Conservation (phyloP, 2,888 invertebrate genomes). For the Biston betularia region DNA sequence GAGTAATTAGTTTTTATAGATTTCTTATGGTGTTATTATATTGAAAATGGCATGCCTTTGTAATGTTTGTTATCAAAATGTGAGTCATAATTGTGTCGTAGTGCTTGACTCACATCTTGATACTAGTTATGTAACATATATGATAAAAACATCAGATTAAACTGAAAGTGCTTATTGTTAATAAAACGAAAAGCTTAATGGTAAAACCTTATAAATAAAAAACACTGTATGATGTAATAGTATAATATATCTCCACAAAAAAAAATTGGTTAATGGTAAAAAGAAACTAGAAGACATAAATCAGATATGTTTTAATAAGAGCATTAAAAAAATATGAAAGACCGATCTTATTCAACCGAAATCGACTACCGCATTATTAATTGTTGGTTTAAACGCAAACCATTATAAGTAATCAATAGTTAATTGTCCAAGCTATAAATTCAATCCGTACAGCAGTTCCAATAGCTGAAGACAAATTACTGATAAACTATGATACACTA, state of each 20-base stretch:
- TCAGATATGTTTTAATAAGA: conserved; percentile 27
- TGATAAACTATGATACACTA: conserved; percentile 31
- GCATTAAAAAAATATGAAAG: conserved; percentile 47
- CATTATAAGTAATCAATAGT: conserved; percentile 65
- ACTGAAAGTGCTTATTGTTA: neutral
- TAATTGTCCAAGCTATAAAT: conserved; percentile 73
- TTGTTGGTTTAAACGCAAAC: conserved; percentile 64
- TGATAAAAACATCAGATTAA: neutral
- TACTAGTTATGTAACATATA: conserved; percentile 21
- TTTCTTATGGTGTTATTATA: conserved; percentile 26
- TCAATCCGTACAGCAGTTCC: conserved; percentile 56
- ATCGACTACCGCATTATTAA: conserved; percentile 60
- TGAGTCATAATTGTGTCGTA: conserved; percentile 18
- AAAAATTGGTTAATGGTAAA: neutral
- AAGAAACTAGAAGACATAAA: conserved; percentile 30
- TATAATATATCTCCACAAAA: too few species aligned
- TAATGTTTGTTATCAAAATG: conserved; percentile 19
- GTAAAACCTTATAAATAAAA: too few species aligned
- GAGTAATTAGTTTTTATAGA: conserved; percentile 45
- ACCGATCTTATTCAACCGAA: conserved; percentile 52
- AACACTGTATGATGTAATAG: too few species aligned
- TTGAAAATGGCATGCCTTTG: conserved; percentile 18
- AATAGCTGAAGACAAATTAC: conserved; percentile 51
- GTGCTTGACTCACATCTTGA: conserved; percentile 13
- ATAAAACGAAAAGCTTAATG: too few species aligned